Percentiles rank a stretch among this genome's conserved stretches.
Conservation (phyloP, 2,113 vertebrate genomes). For the Phocoena phocoena region DNA sequence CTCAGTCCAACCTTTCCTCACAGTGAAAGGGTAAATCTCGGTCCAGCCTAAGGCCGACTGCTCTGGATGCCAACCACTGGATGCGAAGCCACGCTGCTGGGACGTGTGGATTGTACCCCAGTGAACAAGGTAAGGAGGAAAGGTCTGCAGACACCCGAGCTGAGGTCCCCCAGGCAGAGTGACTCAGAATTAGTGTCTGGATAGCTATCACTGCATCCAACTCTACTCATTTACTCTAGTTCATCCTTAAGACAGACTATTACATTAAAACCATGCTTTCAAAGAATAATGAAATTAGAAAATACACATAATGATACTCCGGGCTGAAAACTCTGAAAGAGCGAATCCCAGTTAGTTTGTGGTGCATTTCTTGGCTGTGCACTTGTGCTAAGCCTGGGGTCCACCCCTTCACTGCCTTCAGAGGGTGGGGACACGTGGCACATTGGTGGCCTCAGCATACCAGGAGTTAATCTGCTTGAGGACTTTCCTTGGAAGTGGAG, state of each 20-base stretch:
- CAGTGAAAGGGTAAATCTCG: not conserved
- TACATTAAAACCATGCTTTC: not conserved
- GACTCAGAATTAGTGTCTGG: not conserved
- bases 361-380: not conserved
- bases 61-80: not conserved
- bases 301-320: not conserved
- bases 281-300: not conserved
- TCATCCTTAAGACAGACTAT: not conserved
- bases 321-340: not conserved
- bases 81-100: not conserved
- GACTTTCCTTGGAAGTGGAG: not conserved
- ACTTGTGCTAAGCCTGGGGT: not conserved
- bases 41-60: not conserved
- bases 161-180: not conserved
- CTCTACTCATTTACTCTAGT: not conserved
- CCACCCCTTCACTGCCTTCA: not conserved
- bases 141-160: not conserved
- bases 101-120: rapidly evolving
- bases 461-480: not conserved
- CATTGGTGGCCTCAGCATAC: not conserved
- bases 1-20: not conserved
- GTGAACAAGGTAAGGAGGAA: rapidly evolving
- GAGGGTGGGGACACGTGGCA: not conserved
- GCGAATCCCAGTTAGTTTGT: not conserved
- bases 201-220: rapidly evolving